Evolutionary conservation across 1,140 invertebrate species (phyloP).

Genomic region (Battus philenor): DNA sequence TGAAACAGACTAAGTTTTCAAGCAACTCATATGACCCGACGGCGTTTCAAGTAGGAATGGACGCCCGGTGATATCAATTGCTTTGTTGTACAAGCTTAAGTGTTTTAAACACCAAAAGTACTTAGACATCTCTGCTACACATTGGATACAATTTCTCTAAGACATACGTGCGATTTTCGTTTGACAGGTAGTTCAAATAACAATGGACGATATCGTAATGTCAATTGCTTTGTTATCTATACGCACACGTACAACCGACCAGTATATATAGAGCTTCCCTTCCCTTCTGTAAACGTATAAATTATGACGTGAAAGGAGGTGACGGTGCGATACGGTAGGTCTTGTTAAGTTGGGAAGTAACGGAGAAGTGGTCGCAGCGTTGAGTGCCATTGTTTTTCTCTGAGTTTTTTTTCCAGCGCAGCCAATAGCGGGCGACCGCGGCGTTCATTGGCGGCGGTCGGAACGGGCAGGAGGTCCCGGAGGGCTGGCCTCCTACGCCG

Average conservation of each 20-base stretch:
- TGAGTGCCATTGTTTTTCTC: conserved; percentile 65
- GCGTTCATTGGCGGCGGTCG: conserved; percentile 42
- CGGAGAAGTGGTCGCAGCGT: conserved; percentile 40
- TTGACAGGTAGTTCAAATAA: conserved; percentile 1
- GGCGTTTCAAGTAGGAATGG: conserved; percentile 2
- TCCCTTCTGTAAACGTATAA: neutral
- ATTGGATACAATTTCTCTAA: no score
- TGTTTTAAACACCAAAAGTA: neutral
- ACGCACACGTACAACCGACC: conserved; percentile 1
- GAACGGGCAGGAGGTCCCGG: conserved; percentile 29
- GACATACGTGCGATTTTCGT: neutral
- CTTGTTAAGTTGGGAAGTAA: conserved; percentile 24
- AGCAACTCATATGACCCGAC: neutral
- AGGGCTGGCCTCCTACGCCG: neutral
- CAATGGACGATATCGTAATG: conserved; percentile 7
- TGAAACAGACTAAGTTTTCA: no score
- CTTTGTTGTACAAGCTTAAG: neutral
- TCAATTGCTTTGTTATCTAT: conserved; percentile 16
- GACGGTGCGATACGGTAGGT: neutral
- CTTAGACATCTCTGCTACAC: neutral
- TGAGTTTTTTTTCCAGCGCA: conserved; percentile 42
- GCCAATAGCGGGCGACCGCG: conserved; percentile 40
- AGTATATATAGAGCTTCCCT: neutral
- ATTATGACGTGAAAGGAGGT: neutral
- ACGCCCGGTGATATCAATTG: neutral